Conservation (phyloP, 2,888 invertebrate genomes). For the Galerucella nymphaeae region DNA sequence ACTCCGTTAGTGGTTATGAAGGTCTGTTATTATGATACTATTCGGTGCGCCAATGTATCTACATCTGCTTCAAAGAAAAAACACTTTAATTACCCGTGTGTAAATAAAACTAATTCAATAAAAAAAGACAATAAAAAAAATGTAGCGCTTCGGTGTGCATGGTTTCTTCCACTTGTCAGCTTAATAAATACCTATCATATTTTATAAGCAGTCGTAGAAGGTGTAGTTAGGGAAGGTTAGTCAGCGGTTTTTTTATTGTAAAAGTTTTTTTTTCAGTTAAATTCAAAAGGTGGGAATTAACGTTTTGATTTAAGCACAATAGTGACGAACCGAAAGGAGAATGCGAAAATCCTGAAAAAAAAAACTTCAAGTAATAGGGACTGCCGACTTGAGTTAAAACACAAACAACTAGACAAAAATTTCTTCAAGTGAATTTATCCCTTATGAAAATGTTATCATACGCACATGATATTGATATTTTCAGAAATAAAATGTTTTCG, state of each 20-base stretch:
- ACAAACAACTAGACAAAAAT: too few species aligned
- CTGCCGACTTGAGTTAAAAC: too few species aligned
- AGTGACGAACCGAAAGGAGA: background rate
- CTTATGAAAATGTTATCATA: too few species aligned
- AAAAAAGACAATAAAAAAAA: slow-evolving; percentile 29
- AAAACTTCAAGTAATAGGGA: too few species aligned
- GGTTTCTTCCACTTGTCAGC: slow-evolving; percentile 38
- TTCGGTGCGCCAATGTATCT: slow-evolving; percentile 8
- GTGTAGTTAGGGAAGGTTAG: slow-evolving; percentile 40
- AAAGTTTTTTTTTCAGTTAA: slow-evolving; percentile 30
- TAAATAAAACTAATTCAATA: slow-evolving; percentile 34
- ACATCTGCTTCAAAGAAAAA: slow-evolving; percentile 26
- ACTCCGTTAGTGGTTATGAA: too few species aligned
- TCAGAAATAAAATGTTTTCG: too few species aligned
- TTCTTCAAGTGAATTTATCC: too few species aligned
- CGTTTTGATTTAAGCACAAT: slow-evolving; percentile 24
- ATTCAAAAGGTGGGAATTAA: slow-evolving; percentile 42
- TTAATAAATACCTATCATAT: slow-evolving; percentile 44
- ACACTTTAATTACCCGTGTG: slow-evolving; percentile 31
- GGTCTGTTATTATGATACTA: background rate
- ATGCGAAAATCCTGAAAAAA: background rate
- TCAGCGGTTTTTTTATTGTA: slow-evolving; percentile 38
- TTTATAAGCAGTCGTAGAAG: slow-evolving; percentile 36
- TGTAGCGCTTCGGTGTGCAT: slow-evolving; percentile 26
- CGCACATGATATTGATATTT: too few species aligned